Conservation (phyloP, 2,888 invertebrate genomes). For the Thelaira solivaga region DNA sequence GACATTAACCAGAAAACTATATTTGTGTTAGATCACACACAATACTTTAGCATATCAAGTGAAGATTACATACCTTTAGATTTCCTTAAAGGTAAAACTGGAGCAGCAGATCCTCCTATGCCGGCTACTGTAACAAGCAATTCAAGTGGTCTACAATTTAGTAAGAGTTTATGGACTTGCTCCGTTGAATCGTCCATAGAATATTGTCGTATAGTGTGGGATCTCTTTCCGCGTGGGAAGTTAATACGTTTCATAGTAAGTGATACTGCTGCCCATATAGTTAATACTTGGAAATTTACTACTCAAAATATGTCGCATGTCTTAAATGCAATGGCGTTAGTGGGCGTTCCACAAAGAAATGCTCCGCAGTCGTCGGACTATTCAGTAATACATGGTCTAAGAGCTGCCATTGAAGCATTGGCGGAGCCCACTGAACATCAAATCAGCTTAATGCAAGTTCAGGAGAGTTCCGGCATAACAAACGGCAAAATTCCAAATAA, state of each 20-base stretch:
- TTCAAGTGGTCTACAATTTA: slow-evolving; percentile 87
- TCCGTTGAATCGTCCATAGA: slow-evolving; percentile 96
- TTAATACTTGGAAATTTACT: slow-evolving; percentile 89
- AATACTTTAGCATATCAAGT: slow-evolving; percentile 87
- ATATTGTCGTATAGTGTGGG: slow-evolving; percentile 97
- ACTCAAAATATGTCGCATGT: slow-evolving; percentile 94
- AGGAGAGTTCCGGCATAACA: slow-evolving; percentile 68
- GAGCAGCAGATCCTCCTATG: neutral
- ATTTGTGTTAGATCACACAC: slow-evolving; percentile 95
- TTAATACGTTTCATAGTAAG: slow-evolving; percentile 92
- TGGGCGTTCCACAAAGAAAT: slow-evolving; percentile 85
- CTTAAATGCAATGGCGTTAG: slow-evolving; percentile 88
- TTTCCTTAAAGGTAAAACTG: slow-evolving; percentile 78
- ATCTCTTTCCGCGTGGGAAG: slow-evolving; percentile 94
- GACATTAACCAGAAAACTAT: slow-evolving; percentile 93
- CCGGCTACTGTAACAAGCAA: slow-evolving; percentile 39
- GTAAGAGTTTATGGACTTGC: slow-evolving; percentile 97
- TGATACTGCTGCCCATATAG: slow-evolving; percentile 88
- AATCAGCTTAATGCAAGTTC: slow-evolving; percentile 74
- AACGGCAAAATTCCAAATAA: slow-evolving; percentile 69
- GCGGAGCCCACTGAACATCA: slow-evolving; percentile 90
- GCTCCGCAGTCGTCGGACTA: slow-evolving; percentile 80
- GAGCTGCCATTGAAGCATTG: slow-evolving; percentile 90
- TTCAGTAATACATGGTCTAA: slow-evolving; percentile 88
- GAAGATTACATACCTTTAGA: slow-evolving; percentile 76